Conservation (phyloP, 2,888 invertebrate species). For the Pycnomerus fuliginosus region DNA sequence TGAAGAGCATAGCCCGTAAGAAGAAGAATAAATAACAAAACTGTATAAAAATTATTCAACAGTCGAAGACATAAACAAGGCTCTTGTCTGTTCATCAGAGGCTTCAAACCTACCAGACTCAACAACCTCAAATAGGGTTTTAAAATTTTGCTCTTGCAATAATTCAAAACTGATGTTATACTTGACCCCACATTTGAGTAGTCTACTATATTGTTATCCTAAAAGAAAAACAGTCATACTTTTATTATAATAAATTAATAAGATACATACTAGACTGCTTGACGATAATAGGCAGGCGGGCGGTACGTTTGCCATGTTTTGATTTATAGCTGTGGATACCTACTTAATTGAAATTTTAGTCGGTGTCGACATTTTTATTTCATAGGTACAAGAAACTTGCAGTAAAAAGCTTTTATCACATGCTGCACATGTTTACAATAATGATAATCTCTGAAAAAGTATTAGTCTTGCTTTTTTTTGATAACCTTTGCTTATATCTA, state of each 20-base stretch:
- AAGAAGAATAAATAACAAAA: slow-evolving; percentile 67
- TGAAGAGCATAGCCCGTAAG: slow-evolving; percentile 73
- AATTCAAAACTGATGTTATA: slow-evolving; percentile 75
- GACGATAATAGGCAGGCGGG: slow-evolving; percentile 9
- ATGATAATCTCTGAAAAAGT: too few relatives aligned
- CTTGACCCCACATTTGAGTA: slow-evolving; percentile 48
- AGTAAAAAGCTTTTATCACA: too few relatives aligned
- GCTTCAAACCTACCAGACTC: slow-evolving; percentile 73
- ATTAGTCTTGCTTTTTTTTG: too few relatives aligned
- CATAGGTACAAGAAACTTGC: too few relatives aligned
- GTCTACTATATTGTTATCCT: slow-evolving; percentile 11
- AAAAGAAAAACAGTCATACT: slow-evolving; percentile 1
- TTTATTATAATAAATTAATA: background rate
- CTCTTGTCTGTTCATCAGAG: slow-evolving; percentile 64
- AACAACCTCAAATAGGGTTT: slow-evolving; percentile 74
- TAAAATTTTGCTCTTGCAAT: slow-evolving; percentile 80
- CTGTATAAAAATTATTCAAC: slow-evolving; percentile 67
- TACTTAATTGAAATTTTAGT: too few relatives aligned
- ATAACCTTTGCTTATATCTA: too few relatives aligned
- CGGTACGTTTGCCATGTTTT: too few relatives aligned
- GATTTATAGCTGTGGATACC: too few relatives aligned
- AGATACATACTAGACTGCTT: slow-evolving; percentile 10
- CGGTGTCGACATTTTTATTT: too few relatives aligned
- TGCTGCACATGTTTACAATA: too few relatives aligned
- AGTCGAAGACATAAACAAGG: slow-evolving; percentile 61